Base-by-base conservation (phyloP, 2,797 vertebrate species). In the Malacoraja senta region DNA sequence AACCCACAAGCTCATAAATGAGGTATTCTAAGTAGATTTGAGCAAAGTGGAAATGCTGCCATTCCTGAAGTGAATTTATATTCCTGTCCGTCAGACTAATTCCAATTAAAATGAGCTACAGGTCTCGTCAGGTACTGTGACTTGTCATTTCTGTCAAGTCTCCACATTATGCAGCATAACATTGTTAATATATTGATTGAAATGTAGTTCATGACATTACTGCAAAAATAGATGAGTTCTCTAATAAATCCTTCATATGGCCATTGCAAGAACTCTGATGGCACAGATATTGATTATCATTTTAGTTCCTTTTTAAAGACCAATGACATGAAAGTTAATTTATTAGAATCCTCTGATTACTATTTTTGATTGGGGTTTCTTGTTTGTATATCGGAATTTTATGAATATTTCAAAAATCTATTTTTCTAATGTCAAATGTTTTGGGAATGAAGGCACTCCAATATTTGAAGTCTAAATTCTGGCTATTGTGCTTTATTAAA, bases 121-220 rank as follows among this genome's bases (percentile, higher is more conserved):
- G 90, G 65, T 76, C 71, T 76, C 58, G 90, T 92, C 90, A 24
- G 72, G 19, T 92, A 72, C 71, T 58, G 90, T 92, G 90, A 76
- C 90, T 74, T 92, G 76, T 92, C 35, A 92, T 92, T 92, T 76
- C 71, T 92, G 71, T 92, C 71, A 76, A 76, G 90, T 92, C 68
- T 92, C 65, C 68, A 58, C 71, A n/a, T 92, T 92, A 92, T 92
- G 90, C 90, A 92, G 90, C 35, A 76, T 76, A 76, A 76, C 90
- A 76, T 38, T 53, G 24, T 92, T 92, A 92, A 92, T 53, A 58
- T 72, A 92, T 92, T 76, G 90, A 92, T 76, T 92, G 90, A 92
- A 44, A 92, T 74, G 68, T 68, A 92, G 72, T 53, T 76, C 71
- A 92, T 92, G 90, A 76, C 90, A 76, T 92, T 26, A 76, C 90